These are phyloP conservation scores for Leucophenga montana DNA, from an alignment of 2,888 invertebrate genomes.

Conservation along the genomic window DNA sequence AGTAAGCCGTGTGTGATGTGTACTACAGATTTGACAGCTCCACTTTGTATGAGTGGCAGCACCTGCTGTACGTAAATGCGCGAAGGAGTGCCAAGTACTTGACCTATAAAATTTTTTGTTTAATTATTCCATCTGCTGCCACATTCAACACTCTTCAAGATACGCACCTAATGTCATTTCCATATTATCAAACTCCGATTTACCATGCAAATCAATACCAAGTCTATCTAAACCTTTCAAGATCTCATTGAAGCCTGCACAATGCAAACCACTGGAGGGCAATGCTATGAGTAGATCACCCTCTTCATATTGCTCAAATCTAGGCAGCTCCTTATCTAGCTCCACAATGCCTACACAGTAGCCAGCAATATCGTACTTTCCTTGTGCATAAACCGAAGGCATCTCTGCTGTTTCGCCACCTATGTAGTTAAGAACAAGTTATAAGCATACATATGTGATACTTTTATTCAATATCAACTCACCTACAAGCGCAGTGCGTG, in stretches of 20 bases:
- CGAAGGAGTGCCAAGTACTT: constrained; percentile 89
- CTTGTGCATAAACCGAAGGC: constrained; percentile 92
- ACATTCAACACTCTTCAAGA: background rate
- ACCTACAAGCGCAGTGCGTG: constrained; percentile 93
- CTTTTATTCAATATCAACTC: constrained; percentile 47
- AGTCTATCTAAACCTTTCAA: constrained; percentile 83
- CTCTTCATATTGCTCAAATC: constrained; percentile 77
- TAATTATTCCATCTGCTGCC: background rate
- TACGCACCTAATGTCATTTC: constrained; percentile 77
- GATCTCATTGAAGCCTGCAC: constrained; percentile 94
- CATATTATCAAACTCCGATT: constrained; percentile 76
- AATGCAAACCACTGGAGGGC: constrained; percentile 93
- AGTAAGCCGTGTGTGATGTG: constrained; percentile 95
- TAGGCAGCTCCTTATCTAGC: constrained; percentile 80
- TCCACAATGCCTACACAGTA: constrained; percentile 96
- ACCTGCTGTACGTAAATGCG: constrained; percentile 88
- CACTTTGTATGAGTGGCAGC: constrained; percentile 79
- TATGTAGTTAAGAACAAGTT: constrained; percentile 40
- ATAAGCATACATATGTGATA: background rate
- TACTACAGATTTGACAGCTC: constrained; percentile 87
- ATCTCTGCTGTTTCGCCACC: constrained; percentile 97
- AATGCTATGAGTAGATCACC: constrained; percentile 91
- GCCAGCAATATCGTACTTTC: constrained; percentile 96
- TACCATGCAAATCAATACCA: constrained; percentile 77
- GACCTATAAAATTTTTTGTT: constrained; percentile 74